Base-by-base conservation (phyloP, 2,888 invertebrate genomes). In the Ctena decussata region DNA sequence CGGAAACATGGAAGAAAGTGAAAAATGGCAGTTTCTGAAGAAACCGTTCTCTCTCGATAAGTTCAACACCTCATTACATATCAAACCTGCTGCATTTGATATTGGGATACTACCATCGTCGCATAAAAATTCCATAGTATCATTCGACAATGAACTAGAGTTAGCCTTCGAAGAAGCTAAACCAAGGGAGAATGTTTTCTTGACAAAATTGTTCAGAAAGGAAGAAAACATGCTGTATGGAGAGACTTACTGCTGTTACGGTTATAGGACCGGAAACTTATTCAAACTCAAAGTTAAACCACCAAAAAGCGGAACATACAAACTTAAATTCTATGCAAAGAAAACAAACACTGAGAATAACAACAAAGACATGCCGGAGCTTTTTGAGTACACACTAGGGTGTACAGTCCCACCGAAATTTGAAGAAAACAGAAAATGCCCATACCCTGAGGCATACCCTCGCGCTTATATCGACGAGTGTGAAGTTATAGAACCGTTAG, bases 331-430 rank as follows among this genome's bases (percentile, higher is more conserved):
- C n/a, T 84, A 76, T 70, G 89, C 84, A 27, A 49, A 73, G 24
- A 49, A 15, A 32, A 75, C 53, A 8, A n/a, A n/a, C n/a, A 65
- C 82, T 6, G 70, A 80, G 8, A 70, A 78, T 12, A 75, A 72
- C 0, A 60, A 21, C 21, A 5, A 53, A 15, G 21, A 32, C 24
- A 78, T 84, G 37, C 32, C 77, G 15, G 15, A 37, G 32, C 65
- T 89, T 15, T 77, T 82, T 44, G 73, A 71, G 30, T 87, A 85
- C 53, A 35, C 79, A 12, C 27, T 89, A 5, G 39, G 82, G 37
- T 87, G 85, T 24, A 49, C 65, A 1, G 53, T 71, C 3, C 76
- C 57, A 1, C 72, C 69, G 12, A 46, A 71, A 11, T 32, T 6
- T 32, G 65, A 18, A n/a, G 46, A 41, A 11, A 6, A 11, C 8